A percentile compares a stretch with the other conserved stretches of the same genome.
Conservation (phyloP, 2,888 invertebrate genomes). For the Leptothorax acervorum region DNA sequence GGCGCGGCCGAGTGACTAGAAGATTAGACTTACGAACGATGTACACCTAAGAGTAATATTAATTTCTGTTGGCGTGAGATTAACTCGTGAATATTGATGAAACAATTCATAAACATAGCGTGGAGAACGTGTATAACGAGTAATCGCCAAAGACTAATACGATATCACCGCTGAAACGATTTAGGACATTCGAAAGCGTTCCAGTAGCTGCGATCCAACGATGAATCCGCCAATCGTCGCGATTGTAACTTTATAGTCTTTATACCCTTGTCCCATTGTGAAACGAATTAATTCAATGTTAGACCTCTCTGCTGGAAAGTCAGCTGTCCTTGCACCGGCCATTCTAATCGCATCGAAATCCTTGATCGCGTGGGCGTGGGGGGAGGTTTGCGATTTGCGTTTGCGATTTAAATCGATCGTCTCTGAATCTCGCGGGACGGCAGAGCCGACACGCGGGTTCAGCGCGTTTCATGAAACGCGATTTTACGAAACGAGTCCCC, state of each 20-base stretch:
- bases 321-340: constrained; percentile 71
- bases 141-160: neutral
- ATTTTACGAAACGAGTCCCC: constrained; percentile 24
- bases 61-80: neutral
- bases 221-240: constrained; percentile 49
- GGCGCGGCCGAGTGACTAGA: neutral
- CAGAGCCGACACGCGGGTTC: neutral
- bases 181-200: constrained; percentile 6
- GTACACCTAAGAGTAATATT: neutral
- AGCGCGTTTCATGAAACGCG: neutral
- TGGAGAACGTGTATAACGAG: neutral
- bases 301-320: constrained; percentile 64
- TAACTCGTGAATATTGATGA: constrained; percentile 26
- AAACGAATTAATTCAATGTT: constrained; percentile 69
- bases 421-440: neutral
- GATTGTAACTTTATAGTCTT: constrained; percentile 21
- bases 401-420: constrained; percentile 41
- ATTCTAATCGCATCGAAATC: constrained; percentile 72
- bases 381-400: constrained; percentile 60
- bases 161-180: neutral
- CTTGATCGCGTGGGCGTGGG: constrained; percentile 71
- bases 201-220: neutral
- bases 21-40: constrained; percentile 26
- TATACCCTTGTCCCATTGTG: constrained; percentile 49
- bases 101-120: constrained; percentile 4